Evolutionary conservation across 2,888 invertebrate genomes (phyloP).

Genomic region (Catocala nupta): DNA sequence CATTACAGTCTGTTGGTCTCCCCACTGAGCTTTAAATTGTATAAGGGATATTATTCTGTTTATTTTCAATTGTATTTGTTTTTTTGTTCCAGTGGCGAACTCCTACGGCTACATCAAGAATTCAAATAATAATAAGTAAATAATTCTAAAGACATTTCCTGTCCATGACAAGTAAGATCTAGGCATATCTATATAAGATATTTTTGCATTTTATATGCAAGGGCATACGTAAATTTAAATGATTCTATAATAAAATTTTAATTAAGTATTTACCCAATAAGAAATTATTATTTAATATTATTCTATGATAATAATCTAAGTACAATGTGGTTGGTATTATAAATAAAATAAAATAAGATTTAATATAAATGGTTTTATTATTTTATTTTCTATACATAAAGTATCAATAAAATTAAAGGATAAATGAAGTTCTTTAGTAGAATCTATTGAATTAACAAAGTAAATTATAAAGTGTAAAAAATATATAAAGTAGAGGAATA

Average conservation of each 20-base stretch:
- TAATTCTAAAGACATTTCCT: not conserved
- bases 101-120: slow-evolving; percentile 83
- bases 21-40: too few species aligned
- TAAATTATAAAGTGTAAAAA: too few species aligned
- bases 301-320: slow-evolving; percentile 20
- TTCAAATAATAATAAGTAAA: slow-evolving; percentile 63
- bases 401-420: not conserved
- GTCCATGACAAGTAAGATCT: slow-evolving; percentile 22
- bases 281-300: not conserved
- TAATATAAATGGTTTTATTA: slow-evolving; percentile 30
- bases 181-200: not conserved
- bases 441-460: too few species aligned
- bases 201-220: not conserved
- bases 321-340: slow-evolving; percentile 40
- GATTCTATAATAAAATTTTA: too few species aligned
- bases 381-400: slow-evolving; percentile 2
- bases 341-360: slow-evolving; percentile 30
- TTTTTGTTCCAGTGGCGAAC: slow-evolving; percentile 84
- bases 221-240: too few species aligned
- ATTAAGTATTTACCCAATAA: not conserved
- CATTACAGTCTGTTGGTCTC: too few species aligned
- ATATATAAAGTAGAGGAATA: too few species aligned
- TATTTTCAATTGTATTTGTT: slow-evolving; percentile 21
- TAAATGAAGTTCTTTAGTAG: too few species aligned
- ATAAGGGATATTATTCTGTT: too few species aligned